Percentiles rank a stretch among this genome's conserved stretches.
phyloP scores from a whole-genome alignment of 2,797 vertebrate genomes.

The Lithobates pipiens region DNA sequence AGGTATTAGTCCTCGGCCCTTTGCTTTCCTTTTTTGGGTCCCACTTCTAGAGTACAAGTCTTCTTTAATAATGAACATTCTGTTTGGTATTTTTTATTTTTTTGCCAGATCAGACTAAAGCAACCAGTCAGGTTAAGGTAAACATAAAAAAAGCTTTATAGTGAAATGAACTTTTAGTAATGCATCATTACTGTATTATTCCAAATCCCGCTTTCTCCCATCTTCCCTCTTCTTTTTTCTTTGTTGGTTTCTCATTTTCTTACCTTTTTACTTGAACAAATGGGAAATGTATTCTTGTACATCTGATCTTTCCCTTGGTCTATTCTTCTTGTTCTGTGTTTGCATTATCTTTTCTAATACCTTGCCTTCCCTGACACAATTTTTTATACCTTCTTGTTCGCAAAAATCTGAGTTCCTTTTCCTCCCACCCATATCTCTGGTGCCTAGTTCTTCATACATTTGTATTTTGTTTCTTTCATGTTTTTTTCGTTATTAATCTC shows the following conservation, averaged over 20 bases:
- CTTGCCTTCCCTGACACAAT: neutral
- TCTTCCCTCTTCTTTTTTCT: neutral
- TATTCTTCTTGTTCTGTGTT: neutral
- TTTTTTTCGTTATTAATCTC: conserved; percentile 15
- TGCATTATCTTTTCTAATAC: neutral
- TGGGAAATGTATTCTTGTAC: neutral
- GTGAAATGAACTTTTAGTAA: neutral
- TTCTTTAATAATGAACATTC: neutral
- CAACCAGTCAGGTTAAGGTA: neutral
- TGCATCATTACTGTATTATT: neutral
- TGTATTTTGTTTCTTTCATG: conserved; percentile 29
- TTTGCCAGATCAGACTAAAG: too few relatives aligned
- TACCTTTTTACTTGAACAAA: neutral
- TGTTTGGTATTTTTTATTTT: neutral
- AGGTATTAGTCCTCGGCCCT: too few relatives aligned
- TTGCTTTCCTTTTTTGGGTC: too few relatives aligned
- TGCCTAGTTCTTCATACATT: conserved; percentile 1
- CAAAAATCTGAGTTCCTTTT: conserved; percentile 13
- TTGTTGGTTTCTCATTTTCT: neutral
- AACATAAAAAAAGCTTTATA: neutral
- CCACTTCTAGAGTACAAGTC: too few relatives aligned
- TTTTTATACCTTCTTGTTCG: conserved; percentile 12
- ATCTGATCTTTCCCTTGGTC: neutral
- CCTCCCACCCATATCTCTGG: neutral
- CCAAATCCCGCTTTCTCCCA: neutral